A percentile compares a stretch with the other conserved stretches of the same genome.
Conservation (phyloP, 1,140 invertebrate genomes). For the Venturia canescens region DNA sequence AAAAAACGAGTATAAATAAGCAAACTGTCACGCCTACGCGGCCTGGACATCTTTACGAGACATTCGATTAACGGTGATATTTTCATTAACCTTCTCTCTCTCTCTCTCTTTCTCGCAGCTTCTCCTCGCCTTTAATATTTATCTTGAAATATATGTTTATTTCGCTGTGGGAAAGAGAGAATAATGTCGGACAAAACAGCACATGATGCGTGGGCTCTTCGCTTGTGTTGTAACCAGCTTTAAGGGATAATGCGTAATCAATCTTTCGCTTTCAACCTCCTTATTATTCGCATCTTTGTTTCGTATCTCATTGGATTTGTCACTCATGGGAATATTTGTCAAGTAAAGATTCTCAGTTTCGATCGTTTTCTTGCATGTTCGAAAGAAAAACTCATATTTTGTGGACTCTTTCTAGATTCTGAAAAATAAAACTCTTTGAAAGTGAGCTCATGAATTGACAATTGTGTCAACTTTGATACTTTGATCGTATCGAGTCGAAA, state of each 20-base stretch:
- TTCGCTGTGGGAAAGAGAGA: neutral
- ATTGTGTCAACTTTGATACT: too few species aligned
- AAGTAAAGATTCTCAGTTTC: too few species aligned
- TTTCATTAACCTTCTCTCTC: slow-evolving; percentile 32
- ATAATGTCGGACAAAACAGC: neutral
- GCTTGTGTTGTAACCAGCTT: neutral
- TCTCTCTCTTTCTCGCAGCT: neutral
- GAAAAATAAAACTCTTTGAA: too few species aligned
- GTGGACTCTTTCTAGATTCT: too few species aligned
- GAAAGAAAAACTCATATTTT: too few species aligned
- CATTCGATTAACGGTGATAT: slow-evolving; percentile 45
- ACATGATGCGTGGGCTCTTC: neutral
- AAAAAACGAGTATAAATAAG: neutral
- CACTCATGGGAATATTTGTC: too few species aligned
- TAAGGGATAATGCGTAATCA: neutral
- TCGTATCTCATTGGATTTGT: too few species aligned
- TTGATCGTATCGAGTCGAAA: too few species aligned
- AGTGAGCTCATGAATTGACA: too few species aligned
- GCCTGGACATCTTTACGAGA: slow-evolving; percentile 33
- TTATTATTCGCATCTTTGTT: neutral
- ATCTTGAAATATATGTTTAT: slow-evolving; percentile 1
- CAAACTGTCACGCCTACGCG: slow-evolving; percentile 23
- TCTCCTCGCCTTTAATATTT: slow-evolving; percentile 21
- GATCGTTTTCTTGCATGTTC: too few species aligned
- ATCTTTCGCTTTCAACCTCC: neutral